Conservation (phyloP, 2,113 vertebrate genomes). For the Geococcyx californianus region DNA sequence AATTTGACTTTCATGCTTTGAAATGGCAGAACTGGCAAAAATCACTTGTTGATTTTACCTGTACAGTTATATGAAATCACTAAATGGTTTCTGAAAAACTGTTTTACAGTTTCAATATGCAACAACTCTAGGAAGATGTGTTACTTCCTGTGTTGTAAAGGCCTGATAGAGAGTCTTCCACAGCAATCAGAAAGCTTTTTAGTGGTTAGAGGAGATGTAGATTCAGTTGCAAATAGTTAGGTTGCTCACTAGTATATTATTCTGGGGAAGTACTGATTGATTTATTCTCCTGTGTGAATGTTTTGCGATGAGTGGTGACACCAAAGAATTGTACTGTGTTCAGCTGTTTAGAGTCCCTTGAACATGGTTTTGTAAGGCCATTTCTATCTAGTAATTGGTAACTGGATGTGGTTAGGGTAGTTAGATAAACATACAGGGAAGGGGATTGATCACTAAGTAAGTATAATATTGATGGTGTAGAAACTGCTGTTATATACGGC, state of each 20-base stretch:
- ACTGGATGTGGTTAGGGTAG: conserved; percentile 68
- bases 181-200: neutral
- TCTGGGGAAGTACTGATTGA: neutral
- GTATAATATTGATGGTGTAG: conserved; percentile 24
- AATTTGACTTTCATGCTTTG: neutral
- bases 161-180: neutral
- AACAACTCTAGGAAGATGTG: neutral
- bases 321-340: conserved; percentile 44
- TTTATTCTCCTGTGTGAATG: neutral
- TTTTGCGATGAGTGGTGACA: conserved; percentile 43
- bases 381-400: conserved; percentile 66
- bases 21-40: neutral
- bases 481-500: neutral
- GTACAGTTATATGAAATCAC: neutral
- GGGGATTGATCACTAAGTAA: conserved; percentile 68
- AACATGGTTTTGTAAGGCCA: conserved; percentile 56
- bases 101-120: neutral
- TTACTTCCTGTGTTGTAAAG: neutral
- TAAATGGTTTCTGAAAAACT: neutral
- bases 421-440: conserved; percentile 44
- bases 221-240: neutral
- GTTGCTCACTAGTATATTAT: neutral
- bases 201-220: neutral
- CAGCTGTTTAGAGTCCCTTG: conserved; percentile 30
- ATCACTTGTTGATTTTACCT: neutral